Percentiles rank a stretch among this genome's conserved stretches.
Evolutionary conservation across 2,888 invertebrate species (phyloP).

Genomic region (Habrosyne pyritoides): DNA sequence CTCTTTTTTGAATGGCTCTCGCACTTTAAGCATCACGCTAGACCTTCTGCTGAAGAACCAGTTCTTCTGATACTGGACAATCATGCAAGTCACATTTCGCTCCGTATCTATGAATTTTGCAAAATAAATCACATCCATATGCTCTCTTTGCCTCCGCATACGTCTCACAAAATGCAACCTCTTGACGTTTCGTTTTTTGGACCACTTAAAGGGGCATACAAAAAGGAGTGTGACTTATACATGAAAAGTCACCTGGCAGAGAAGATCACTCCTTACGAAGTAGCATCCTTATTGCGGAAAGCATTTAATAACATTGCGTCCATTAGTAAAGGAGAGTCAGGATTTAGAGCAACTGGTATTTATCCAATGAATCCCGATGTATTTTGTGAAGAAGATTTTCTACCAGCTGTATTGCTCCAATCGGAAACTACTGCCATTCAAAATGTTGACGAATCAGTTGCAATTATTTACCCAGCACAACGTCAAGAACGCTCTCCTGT

Average conservation of each 20-base stretch:
- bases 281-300: conserved; percentile 19
- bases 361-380: conserved; percentile 38
- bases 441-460: too few species aligned
- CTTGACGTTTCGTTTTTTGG: conserved; percentile 33
- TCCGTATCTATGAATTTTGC: conserved; percentile 33
- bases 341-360: conserved; percentile 45
- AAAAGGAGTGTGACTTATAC: conserved; percentile 34
- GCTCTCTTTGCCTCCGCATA: conserved; percentile 34
- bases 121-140: conserved; percentile 22
- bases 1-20: conserved; percentile 35
- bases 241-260: conserved; percentile 12
- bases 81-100: conserved; percentile 38
- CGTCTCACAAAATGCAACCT: conserved; percentile 33
- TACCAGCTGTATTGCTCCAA: neutral
- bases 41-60: conserved; percentile 26
- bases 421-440: too few species aligned
- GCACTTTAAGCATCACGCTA: conserved; percentile 32
- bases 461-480: too few species aligned
- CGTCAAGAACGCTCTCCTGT: too few species aligned
- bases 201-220: conserved; percentile 32
- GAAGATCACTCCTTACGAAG: conserved; percentile 21
- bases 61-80: conserved; percentile 44
- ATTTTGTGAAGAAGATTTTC: conserved; percentile 36
- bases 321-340: conserved; percentile 43
- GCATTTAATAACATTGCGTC: conserved; percentile 28